These are phyloP conservation scores for Petrophora chlorosata DNA, from an alignment of 2,888 invertebrate genomes.

Conservation along the genomic window DNA sequence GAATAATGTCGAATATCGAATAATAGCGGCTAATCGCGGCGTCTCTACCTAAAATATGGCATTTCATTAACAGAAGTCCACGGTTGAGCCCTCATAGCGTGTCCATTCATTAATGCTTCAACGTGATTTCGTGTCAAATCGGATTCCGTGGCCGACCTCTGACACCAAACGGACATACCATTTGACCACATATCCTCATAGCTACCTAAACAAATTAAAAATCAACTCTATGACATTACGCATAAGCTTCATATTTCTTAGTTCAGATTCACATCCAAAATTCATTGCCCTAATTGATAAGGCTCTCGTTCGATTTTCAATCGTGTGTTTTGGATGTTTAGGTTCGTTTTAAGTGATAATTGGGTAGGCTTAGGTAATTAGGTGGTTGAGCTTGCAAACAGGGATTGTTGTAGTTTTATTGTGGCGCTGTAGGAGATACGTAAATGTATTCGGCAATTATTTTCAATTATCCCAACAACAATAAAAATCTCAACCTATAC, in stretches of 20 bases:
- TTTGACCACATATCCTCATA: conserved; percentile 25
- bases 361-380: conserved; percentile 33
- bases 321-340: neutral
- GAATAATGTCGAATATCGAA: too few relatives aligned
- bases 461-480: conserved; percentile 21
- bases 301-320: conserved; percentile 13
- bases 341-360: conserved; percentile 21
- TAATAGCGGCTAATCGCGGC: too few relatives aligned
- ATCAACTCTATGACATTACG: too few relatives aligned
- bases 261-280: conserved; percentile 7
- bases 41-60: too few relatives aligned
- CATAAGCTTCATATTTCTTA: too few relatives aligned
- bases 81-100: conserved; percentile 8
- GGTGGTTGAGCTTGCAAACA: conserved; percentile 36
- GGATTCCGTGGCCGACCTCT: conserved; percentile 29
- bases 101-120: conserved; percentile 29
- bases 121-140: conserved; percentile 31
- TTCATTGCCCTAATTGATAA: conserved; percentile 24
- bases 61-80: too few relatives aligned
- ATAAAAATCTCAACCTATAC: too few relatives aligned
- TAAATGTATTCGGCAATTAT: conserved; percentile 30
- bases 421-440: conserved; percentile 17
- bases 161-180: conserved; percentile 29
- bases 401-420: conserved; percentile 38
- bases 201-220: too few relatives aligned